Conservation (phyloP, 2,888 invertebrate genomes). For the Thalpophila matura region DNA sequence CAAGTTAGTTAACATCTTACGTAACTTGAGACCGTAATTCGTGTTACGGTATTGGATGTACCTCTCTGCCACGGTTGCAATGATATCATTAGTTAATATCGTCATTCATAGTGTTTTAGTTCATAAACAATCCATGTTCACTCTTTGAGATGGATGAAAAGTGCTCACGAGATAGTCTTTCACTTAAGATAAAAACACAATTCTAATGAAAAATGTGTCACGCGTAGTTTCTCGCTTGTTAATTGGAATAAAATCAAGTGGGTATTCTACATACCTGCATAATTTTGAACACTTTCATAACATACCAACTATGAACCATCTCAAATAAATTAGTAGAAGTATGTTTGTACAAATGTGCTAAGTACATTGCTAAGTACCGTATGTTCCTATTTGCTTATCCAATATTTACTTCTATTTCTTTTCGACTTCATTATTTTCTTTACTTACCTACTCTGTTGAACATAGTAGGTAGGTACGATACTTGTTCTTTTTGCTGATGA, state of each 20-base stretch:
- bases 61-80: slow-evolving; percentile 61
- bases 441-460: not conserved
- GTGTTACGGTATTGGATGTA: slow-evolving; percentile 66
- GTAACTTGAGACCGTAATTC: slow-evolving; percentile 72
- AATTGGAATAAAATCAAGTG: not conserved
- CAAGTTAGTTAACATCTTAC: slow-evolving; percentile 63
- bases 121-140: slow-evolving; percentile 52
- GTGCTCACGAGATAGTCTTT: slow-evolving; percentile 54
- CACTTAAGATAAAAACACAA: slow-evolving; percentile 45
- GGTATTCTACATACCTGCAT: not conserved
- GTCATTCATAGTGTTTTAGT: slow-evolving; percentile 53
- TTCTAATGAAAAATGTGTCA: slow-evolving; percentile 4
- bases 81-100: slow-evolving; percentile 51
- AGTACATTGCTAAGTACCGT: not conserved
- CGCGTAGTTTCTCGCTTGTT: not conserved
- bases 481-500: too few relatives aligned
- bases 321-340: not conserved
- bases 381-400: not conserved
- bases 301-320: not conserved
- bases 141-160: slow-evolving; percentile 58
- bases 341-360: slow-evolving; percentile 14
- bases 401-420: not conserved
- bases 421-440: not conserved
- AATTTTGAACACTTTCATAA: not conserved
- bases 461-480: too few relatives aligned